Evolutionary conservation across 2,888 invertebrate species (phyloP).

Genomic region (Itoplectis maculator): DNA sequence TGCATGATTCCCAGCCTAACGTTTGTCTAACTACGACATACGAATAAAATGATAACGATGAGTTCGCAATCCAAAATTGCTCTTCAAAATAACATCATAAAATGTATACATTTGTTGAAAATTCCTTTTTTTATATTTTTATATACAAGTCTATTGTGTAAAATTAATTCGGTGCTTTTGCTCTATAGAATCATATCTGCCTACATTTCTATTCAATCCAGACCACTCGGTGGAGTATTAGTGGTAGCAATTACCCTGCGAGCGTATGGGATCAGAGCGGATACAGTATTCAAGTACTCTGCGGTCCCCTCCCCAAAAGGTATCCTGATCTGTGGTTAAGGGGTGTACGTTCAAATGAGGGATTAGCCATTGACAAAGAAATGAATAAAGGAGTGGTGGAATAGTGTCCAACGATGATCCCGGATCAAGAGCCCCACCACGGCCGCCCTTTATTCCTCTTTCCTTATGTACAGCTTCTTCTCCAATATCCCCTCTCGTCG

Average conservation of each 20-base stretch:
- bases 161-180: neutral
- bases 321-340: constrained; percentile 10
- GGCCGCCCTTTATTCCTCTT: neutral
- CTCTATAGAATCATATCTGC: neutral
- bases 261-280: constrained; percentile 1
- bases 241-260: constrained; percentile 12
- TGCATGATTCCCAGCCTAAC: too few species aligned
- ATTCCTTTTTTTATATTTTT: neutral
- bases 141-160: neutral
- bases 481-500: neutral
- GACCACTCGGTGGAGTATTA: constrained; percentile 6
- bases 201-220: constrained; percentile 9
- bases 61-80: too few species aligned
- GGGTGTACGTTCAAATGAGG: constrained; percentile 33
- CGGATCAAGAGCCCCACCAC: constrained; percentile 30
- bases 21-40: too few species aligned
- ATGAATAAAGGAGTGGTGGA: constrained; percentile 25
- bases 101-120: too few species aligned
- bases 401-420: constrained; percentile 49
- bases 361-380: constrained; percentile 41
- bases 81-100: too few species aligned
- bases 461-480: constrained; percentile 5
- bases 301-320: neutral
- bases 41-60: too few species aligned
- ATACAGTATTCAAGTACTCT: constrained; percentile 7